These are phyloP conservation scores for Andricus quercusramuli DNA, from an alignment of 2,888 invertebrate species.

Conservation along the genomic window DNA sequence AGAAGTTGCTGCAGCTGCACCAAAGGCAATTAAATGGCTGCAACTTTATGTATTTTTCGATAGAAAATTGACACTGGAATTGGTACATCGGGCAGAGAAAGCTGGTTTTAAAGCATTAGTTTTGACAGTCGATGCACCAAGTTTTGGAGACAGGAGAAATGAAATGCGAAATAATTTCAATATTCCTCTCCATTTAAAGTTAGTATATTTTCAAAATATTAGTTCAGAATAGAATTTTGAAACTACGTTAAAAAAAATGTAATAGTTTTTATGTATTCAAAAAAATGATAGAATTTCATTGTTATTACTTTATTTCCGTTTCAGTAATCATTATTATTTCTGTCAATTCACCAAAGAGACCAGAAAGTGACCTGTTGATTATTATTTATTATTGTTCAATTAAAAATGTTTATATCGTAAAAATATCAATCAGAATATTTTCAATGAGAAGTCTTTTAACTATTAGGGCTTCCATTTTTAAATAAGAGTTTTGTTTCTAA, in stretches of 20 bases:
- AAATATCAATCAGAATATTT: too few species aligned
- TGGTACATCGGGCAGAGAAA: slow-evolving; percentile 89
- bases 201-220: slow-evolving; percentile 57
- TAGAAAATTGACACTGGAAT: slow-evolving; percentile 84
- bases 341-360: not conserved
- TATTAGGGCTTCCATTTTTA: too few species aligned
- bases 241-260: not conserved
- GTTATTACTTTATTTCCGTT: too few species aligned
- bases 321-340: not conserved
- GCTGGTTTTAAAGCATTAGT: slow-evolving; percentile 93
- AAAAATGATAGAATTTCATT: not conserved
- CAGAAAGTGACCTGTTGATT: too few species aligned
- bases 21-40: slow-evolving; percentile 90
- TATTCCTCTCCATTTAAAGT: slow-evolving; percentile 89
- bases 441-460: too few species aligned
- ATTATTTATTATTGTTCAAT: too few species aligned
- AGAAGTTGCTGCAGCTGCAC: slow-evolving; percentile 89
- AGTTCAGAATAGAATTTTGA: not conserved
- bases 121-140: slow-evolving; percentile 92
- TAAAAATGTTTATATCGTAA: too few species aligned
- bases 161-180: slow-evolving; percentile 92
- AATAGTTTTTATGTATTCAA: not conserved
- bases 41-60: slow-evolving; percentile 95
- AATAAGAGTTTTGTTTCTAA: too few species aligned
- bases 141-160: slow-evolving; percentile 90